Base-by-base conservation (phyloP, 53 echinoderm and acorn worm species). In the Paelopatides confundens region DNA sequence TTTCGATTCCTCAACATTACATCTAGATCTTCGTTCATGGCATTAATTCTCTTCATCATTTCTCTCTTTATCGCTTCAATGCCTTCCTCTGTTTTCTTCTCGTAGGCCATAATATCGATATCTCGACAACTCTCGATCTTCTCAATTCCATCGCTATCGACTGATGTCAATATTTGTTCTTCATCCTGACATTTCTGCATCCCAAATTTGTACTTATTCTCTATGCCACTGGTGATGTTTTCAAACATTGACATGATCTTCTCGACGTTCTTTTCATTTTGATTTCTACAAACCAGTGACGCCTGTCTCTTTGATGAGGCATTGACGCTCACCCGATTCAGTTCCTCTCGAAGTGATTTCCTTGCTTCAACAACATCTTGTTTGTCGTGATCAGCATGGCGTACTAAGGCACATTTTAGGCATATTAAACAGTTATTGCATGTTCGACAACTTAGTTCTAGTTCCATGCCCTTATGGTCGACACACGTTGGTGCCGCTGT, bases 171-270 rank as follows among this genome's bases (percentile, higher is more conserved):
- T 10, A 40, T 7, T 46, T 69, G 23, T 32, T 86, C 70, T 48
- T 86, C 86, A 18, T 86, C 69, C n/a, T 86, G 51, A 24, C 38
- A 64, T 46, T 86, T 66, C 50, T 43, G 40, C 50, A 46, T 69
- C 17, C 69, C 65, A 31, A 65, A 29, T 35, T 84, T 65, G 28
- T 36, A 26, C 65, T 84, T 65, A 27, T 47, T 65, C 31, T 65
- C 84, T 24, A 79, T 79, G 18, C 79, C 79, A 27, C 48, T 50
- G 28, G 31, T 13, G 27, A 77, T 77, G 48, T 77, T 77, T 11
- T 77, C 77, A 35, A 77, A 77, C 48, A 50, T 77, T 11, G 13
- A 37, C 14, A 10, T 39, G 39, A 77, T 77, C 31, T 77, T 77
- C 47, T 77, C 51, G 48, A 13, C 27, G 12, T 47, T 77, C 50